A percentile compares a stretch with the other conserved stretches of the same genome.
These are phyloP conservation scores for Cryptus armator DNA, from an alignment of 2,888 invertebrate genomes.

Conservation along the genomic window DNA sequence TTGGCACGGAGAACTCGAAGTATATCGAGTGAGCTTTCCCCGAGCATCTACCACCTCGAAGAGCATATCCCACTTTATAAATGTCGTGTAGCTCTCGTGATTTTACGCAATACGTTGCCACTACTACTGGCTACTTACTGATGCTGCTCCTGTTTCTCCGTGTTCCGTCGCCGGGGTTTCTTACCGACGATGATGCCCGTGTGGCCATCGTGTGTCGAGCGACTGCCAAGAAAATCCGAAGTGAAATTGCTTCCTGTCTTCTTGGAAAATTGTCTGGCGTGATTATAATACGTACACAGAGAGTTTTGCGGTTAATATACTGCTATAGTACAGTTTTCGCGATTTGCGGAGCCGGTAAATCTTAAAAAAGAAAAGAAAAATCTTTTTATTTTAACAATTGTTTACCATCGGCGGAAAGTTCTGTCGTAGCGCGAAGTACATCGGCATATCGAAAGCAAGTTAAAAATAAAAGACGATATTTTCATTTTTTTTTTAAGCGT, in stretches of 20 bases:
- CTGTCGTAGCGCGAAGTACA: too few relatives aligned
- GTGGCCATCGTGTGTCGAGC: slow-evolving; percentile 65
- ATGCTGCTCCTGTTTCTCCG: slow-evolving; percentile 41
- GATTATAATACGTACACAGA: slow-evolving; percentile 60
- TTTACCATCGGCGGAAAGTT: too few relatives aligned
- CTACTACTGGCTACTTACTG: slow-evolving; percentile 21
- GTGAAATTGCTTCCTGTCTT: slow-evolving; percentile 76
- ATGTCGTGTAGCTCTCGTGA: slow-evolving; percentile 48
- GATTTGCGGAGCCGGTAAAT: too few relatives aligned
- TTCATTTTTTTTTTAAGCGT: background rate
- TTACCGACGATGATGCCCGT: slow-evolving; percentile 45
- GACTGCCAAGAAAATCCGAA: slow-evolving; percentile 78
- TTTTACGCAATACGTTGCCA: slow-evolving; percentile 72
- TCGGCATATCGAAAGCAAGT: too few relatives aligned
- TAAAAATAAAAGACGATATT: background rate
- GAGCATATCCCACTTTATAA: slow-evolving; percentile 63
- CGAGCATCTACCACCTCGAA: slow-evolving; percentile 43
- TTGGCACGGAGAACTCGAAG: slow-evolving; percentile 62
- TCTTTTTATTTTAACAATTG: background rate
- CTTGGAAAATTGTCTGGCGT: slow-evolving; percentile 78
- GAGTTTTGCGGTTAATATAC: slow-evolving; percentile 39
- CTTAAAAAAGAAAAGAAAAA: too few relatives aligned
- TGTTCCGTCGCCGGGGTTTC: slow-evolving; percentile 11
- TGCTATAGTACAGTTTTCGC: background rate
- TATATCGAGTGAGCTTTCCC: slow-evolving; percentile 62